Base-by-base conservation (phyloP, 2,113 vertebrate species). In the Pogona vitticeps region DNA sequence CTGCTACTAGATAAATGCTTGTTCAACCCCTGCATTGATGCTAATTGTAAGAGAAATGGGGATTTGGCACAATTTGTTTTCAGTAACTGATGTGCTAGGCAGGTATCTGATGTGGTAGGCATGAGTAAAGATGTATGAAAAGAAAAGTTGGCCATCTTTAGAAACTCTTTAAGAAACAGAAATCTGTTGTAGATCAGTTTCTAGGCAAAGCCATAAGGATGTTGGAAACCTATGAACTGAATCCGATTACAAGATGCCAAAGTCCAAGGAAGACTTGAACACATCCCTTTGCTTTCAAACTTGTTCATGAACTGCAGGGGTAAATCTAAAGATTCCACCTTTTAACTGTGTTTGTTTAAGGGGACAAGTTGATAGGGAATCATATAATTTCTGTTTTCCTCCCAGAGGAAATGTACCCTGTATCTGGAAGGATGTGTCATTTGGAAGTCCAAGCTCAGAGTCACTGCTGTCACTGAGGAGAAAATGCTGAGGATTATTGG, bases 1-100 rank as follows among this genome's bases (percentile, higher is more conserved):
- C 36, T 79, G 58, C 31, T 81, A n/a, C 56, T 63, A 46, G 36
- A 80, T 72, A 75, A 72, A 73, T 73, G 40, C 31, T 36, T 86
- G 36, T 46, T 56, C 58, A 14, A 38, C 17, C 21, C 5, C 31
- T 65, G 23, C 21, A 65, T 14, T 67, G 46, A 21, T 75, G 21
- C 78, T 86, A 86, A 75, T 81, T 86, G 17, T 73, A 75, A 73
- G 21, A 75, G n/a, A 21, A 63, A 80, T 73, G 21, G 68, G 77
- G 31, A 80, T 65, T 67, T 86, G 87, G 86, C 82, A 90, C 87
- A 84, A 85, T 92, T 91, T 93, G 83, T 75, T 77, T 90, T 79
- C 80, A 86, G 42, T 14, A 87, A 83, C 76, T 23, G 42, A 86
- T 0, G 8, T 20, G 18, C 14, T 28, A 18, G 42, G 28, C 82